Percentiles rank a stretch among this genome's conserved stretches.
Conservation (phyloP, 2,113 vertebrate species). For the Callipepla californica region DNA sequence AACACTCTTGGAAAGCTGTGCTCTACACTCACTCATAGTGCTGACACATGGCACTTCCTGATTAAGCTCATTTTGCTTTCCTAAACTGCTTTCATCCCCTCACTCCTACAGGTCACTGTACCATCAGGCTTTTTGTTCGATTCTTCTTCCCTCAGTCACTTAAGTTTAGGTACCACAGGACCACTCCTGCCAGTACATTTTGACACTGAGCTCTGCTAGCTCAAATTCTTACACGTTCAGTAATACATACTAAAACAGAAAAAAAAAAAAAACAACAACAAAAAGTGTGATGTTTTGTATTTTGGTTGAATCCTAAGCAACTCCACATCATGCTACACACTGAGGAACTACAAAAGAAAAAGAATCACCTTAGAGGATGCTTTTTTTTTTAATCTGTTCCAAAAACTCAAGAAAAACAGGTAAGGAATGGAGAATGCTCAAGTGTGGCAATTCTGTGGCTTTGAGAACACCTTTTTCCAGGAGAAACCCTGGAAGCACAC, state of each 20-base stretch:
- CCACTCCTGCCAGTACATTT: neutral
- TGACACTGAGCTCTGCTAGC: neutral
- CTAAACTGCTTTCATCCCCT: neutral
- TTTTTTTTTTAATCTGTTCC: neutral
- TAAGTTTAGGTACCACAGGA: neutral
- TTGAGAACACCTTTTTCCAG: slow-evolving; percentile 28
- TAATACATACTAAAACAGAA: neutral
- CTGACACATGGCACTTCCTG: neutral
- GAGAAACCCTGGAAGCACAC: neutral
- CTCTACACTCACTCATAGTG: neutral
- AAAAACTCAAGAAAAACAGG: neutral
- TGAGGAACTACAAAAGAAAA: neutral
- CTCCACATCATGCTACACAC: neutral
- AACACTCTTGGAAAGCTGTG: neutral
- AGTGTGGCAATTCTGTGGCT: neutral
- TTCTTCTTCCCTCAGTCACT: neutral
- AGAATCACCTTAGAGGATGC: neutral
- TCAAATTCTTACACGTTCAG: neutral
- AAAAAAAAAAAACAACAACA: neutral
- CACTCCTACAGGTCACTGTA: neutral
- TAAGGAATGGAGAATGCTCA: neutral
- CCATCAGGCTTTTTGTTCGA: neutral
- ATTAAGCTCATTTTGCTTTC: neutral
- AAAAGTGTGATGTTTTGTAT: neutral
- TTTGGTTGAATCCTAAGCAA: neutral